Percentiles rank a stretch among this genome's conserved stretches.
Evolutionary conservation across 1,140 invertebrate species (phyloP).

Genomic region (Geopemphigus sp.): DNA sequence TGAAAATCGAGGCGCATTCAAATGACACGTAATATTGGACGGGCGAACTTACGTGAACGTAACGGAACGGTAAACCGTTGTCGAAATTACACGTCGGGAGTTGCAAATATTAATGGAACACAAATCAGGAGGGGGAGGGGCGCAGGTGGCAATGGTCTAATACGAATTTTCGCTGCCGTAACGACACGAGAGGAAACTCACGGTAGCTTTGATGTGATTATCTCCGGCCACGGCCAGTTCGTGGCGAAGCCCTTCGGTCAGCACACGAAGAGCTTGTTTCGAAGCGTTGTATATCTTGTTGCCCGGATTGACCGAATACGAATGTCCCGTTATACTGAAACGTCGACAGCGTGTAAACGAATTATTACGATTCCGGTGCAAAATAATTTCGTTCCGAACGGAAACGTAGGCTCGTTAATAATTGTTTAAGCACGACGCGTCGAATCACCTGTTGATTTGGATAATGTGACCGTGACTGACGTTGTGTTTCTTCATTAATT

Average conservation of each 20-base stretch:
- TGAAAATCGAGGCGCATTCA: no score
- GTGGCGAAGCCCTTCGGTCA: conserved; percentile 30
- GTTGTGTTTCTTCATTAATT: conserved; percentile 26
- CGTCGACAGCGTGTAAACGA: no score
- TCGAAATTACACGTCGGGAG: no score
- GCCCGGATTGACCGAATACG: conserved; percentile 19
- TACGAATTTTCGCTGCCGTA: background rate
- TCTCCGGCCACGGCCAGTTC: conserved; percentile 21
- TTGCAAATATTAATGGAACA: no score
- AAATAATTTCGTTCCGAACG: no score
- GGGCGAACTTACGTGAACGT: no score
- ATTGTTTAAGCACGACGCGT: background rate
- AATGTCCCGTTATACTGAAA: conserved; percentile 33
- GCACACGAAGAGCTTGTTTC: conserved; percentile 28
- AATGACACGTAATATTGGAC: no score
- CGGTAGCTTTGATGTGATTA: conserved; percentile 24
- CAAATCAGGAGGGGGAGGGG: no score
- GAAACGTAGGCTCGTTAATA: background rate
- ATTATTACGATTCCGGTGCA: no score
- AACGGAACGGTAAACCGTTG: no score
- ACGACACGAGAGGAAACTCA: background rate
- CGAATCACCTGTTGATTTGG: conserved; percentile 23
- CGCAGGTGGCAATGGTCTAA: background rate
- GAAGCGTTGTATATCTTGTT: conserved; percentile 42
- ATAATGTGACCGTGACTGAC: conserved; percentile 19